phyloP scores from a whole-genome alignment of 1,140 invertebrate species.

The Cherax destructor region DNA sequence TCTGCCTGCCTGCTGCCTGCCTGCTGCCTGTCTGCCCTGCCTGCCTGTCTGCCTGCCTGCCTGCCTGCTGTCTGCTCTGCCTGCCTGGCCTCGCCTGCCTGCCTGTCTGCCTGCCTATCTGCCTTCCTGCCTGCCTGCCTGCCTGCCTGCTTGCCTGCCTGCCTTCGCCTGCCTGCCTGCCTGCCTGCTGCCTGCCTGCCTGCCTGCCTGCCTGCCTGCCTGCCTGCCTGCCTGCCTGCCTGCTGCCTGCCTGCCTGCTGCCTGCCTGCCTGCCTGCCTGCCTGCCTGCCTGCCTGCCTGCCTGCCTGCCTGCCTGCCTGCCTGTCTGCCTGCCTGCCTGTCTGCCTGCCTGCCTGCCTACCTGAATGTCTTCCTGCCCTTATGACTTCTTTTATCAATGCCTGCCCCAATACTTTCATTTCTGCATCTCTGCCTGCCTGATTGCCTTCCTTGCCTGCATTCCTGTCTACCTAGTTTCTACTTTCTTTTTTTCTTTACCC shows the following conservation, averaged over 20 bases:
- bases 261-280: not conserved
- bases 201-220: constrained; percentile 3
- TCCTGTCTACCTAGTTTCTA: not conserved
- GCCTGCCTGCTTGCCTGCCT: not conserved
- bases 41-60: not conserved
- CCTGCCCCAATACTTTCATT: not conserved
- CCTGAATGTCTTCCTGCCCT: not conserved
- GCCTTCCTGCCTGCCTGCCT: too few species aligned
- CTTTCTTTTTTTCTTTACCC: not conserved
- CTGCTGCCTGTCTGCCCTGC: not conserved
- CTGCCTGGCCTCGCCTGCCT: not conserved
- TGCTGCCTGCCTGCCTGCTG: not conserved
- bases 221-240: not conserved
- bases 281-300: not conserved
- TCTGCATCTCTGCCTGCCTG: not conserved
- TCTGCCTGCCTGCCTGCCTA: too few species aligned
- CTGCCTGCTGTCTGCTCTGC: not conserved
- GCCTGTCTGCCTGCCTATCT: not conserved
- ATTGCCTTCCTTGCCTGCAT: not conserved
- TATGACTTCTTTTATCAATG: not conserved
- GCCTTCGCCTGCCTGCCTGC: not conserved
- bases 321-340: too few species aligned
- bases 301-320: not conserved
- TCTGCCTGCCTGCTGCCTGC: too few species aligned
- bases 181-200: not conserved